Conservation (phyloP, 1,140 invertebrate species). For the Tyrophagus putrescentiae region DNA sequence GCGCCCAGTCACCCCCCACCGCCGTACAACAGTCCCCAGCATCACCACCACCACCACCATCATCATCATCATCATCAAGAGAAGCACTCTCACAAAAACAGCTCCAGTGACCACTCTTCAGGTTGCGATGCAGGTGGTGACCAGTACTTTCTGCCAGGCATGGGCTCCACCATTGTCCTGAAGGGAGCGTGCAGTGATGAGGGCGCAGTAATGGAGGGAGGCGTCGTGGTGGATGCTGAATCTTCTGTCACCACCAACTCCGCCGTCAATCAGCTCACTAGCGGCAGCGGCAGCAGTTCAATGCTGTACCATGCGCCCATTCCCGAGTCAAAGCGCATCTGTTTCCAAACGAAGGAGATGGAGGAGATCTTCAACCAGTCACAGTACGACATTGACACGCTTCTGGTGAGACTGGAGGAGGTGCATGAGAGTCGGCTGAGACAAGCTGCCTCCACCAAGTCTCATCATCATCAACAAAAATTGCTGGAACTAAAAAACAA, state of each 20-base stretch:
- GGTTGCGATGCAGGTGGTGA: no score
- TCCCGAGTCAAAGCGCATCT: slow-evolving; percentile 1
- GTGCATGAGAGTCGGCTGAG: slow-evolving; percentile 19
- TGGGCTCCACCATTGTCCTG: no score
- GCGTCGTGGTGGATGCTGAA: no score
- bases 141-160: no score
- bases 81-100: no score
- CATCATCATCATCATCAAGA: slow-evolving; percentile 8
- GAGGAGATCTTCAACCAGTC: slow-evolving; percentile 20
- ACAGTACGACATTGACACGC: slow-evolving; percentile 21
- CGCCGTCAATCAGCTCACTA: not conserved
- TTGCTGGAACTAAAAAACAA: not conserved
- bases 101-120: no score
- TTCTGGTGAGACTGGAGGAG: slow-evolving; percentile 19
- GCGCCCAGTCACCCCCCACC: not conserved
- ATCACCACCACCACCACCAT: not conserved
- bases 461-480: not conserved
- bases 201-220: no score
- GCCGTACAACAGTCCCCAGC: not conserved
- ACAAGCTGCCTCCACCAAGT: not conserved
- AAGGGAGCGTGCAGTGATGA: no score
- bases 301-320: not conserved
- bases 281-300: not conserved
- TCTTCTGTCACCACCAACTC: no score
- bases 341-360: slow-evolving; percentile 15